Conservation (phyloP, 2,888 invertebrate species). For the Ptychoptera contaminata region DNA sequence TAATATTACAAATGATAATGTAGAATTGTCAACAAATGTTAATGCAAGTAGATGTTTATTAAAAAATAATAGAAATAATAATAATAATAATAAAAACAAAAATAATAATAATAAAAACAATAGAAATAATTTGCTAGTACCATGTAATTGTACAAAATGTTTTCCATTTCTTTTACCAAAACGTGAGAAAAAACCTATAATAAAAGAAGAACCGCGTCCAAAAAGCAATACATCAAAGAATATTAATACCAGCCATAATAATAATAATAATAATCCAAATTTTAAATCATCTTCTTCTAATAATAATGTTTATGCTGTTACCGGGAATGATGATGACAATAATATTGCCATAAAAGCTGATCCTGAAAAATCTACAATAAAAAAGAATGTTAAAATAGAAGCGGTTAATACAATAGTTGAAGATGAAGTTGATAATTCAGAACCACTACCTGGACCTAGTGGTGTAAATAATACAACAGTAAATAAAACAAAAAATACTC, state of each 20-base stretch:
- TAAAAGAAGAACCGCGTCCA: background rate
- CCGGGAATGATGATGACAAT: too few relatives aligned
- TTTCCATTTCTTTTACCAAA: slow-evolving; percentile 1
- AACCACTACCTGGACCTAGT: slow-evolving; percentile 12
- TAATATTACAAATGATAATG: background rate
- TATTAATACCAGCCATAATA: too few relatives aligned
- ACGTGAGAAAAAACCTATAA: background rate
- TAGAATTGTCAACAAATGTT: slow-evolving; percentile 1
- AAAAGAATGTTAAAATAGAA: background rate
- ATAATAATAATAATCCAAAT: too few relatives aligned
- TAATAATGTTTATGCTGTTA: too few relatives aligned
- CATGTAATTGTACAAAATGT: slow-evolving; percentile 2
- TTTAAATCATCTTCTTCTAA: too few relatives aligned
- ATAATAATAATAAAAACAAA: too few relatives aligned
- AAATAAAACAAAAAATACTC: slow-evolving; percentile 1
- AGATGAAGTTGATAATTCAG: background rate
- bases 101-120: too few relatives aligned
- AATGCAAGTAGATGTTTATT: background rate
- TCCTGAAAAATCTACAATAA: too few relatives aligned
- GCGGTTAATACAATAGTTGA: background rate
- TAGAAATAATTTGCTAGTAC: background rate
- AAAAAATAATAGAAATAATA: background rate
- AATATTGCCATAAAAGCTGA: too few relatives aligned
- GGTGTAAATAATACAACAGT: slow-evolving; percentile 8
- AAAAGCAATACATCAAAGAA: too few relatives aligned